Evolutionary conservation across 1,140 invertebrate species (phyloP).

Genomic region (Brevipalpus yothersi): DNA sequence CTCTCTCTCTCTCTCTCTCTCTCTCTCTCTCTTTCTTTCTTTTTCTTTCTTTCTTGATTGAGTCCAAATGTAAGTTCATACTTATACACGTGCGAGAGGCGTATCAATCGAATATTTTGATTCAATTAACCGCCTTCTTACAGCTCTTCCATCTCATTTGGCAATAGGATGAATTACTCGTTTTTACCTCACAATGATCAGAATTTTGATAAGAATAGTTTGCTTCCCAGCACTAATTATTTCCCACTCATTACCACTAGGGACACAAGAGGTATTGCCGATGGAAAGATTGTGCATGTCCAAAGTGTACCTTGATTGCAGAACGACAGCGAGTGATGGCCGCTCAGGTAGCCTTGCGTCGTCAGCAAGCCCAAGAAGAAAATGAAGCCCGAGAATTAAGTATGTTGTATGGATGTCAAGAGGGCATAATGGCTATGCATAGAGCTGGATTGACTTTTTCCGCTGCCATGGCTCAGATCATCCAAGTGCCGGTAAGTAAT

Average conservation of each 20-base stretch:
- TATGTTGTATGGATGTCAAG: conserved; percentile 39
- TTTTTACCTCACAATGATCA: too few species aligned
- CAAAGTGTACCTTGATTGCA: conserved; percentile 93
- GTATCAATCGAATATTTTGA: too few species aligned
- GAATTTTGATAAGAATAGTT: too few species aligned
- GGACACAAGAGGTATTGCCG: conserved; percentile 92
- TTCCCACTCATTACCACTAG: background rate
- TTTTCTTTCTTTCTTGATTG: too few species aligned
- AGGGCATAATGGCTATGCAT: conserved; percentile 17
- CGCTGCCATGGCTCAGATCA: conserved; percentile 15
- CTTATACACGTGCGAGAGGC: too few species aligned
- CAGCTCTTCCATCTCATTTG: too few species aligned
- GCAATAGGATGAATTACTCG: too few species aligned
- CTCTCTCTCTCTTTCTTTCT: too few species aligned
- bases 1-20: too few species aligned
- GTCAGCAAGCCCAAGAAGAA: conserved; percentile 52
- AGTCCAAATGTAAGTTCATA: too few species aligned
- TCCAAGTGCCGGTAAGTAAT: background rate
- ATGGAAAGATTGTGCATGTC: conserved; percentile 85
- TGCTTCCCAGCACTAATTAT: background rate
- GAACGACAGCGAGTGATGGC: conserved; percentile 96
- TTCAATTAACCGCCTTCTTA: too few species aligned
- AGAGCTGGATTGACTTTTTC: conserved; percentile 16
- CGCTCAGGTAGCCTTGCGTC: conserved; percentile 65
- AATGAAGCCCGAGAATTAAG: conserved; percentile 85